Percentiles rank a stretch among this genome's conserved stretches.
phyloP scores from a whole-genome alignment of 2,113 vertebrate species.

The Cichladusa arquata region DNA sequence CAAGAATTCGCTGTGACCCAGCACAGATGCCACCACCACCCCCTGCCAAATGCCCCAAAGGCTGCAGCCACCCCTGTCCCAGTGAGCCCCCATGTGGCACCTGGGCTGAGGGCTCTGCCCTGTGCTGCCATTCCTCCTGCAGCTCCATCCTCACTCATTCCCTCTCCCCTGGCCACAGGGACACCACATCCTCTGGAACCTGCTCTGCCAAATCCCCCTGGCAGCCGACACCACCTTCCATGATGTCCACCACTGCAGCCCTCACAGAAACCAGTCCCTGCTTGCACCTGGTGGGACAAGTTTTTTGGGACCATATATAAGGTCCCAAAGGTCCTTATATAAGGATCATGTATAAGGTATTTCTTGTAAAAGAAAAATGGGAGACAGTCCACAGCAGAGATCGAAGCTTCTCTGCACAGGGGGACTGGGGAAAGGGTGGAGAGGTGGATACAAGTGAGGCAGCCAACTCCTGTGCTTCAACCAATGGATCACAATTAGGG shows the following conservation, averaged over 20 bases:
- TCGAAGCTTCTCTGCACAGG: fast-evolving
- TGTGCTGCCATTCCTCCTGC: fast-evolving
- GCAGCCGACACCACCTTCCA: slow-evolving; percentile 39
- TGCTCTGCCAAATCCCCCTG: slow-evolving; percentile 59
- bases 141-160: fast-evolving
- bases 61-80: fast-evolving
- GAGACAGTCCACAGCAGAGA: neutral
- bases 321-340: too few species aligned
- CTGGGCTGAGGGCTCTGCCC: too few species aligned
- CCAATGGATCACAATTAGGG: neutral
- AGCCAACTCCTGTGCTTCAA: neutral
- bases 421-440: fast-evolving
- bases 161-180: neutral
- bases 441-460: fast-evolving
- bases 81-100: fast-evolving
- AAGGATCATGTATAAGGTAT: slow-evolving; percentile 31
- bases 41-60: fast-evolving
- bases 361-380: neutral
- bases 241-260: slow-evolving; percentile 63
- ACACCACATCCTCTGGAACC: slow-evolving; percentile 59
- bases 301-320: slow-evolving; percentile 55
- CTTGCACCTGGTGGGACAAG: slow-evolving; percentile 72
- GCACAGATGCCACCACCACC: neutral
- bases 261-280: slow-evolving; percentile 65
- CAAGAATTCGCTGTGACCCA: fast-evolving